Percentiles rank a stretch among this genome's conserved stretches.
Conservation (phyloP, 1,140 invertebrate genomes). For the Bombus sibiricus region DNA sequence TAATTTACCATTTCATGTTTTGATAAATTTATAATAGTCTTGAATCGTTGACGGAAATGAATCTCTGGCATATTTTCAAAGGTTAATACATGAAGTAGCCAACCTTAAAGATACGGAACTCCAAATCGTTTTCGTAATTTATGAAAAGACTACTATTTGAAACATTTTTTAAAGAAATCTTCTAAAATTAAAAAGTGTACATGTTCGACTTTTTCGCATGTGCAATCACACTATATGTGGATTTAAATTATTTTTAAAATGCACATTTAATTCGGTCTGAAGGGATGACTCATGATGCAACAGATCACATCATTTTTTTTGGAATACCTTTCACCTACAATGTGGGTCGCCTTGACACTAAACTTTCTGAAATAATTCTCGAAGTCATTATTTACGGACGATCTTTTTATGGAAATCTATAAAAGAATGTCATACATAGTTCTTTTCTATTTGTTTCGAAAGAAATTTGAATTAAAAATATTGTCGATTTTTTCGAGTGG, state of each 20-base stretch:
- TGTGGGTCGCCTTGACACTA: constrained; percentile 55
- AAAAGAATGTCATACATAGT: neutral
- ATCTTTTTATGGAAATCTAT: constrained; percentile 34
- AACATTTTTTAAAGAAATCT: neutral
- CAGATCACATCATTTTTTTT: constrained; percentile 31
- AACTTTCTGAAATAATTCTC: constrained; percentile 53
- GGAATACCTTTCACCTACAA: constrained; percentile 49
- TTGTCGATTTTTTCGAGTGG: neutral
- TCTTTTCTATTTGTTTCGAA: neutral
- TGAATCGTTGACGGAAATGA: constrained; percentile 9
- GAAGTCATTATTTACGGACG: constrained; percentile 34
- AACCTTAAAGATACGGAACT: neutral
- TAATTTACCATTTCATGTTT: no score
- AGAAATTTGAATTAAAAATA: constrained; percentile 38
- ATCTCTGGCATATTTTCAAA: constrained; percentile 38
- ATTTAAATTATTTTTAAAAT: constrained; percentile 24
- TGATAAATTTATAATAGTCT: neutral
- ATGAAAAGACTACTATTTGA: neutral
- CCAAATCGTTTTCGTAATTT: neutral
- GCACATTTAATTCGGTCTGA: neutral
- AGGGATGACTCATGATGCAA: constrained; percentile 41
- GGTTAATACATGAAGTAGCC: neutral
- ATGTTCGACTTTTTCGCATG: neutral
- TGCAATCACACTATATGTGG: neutral
- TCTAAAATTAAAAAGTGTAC: neutral